These are phyloP conservation scores for Drepana arcuata DNA, from an alignment of 1,140 invertebrate species.

Conservation along the genomic window DNA sequence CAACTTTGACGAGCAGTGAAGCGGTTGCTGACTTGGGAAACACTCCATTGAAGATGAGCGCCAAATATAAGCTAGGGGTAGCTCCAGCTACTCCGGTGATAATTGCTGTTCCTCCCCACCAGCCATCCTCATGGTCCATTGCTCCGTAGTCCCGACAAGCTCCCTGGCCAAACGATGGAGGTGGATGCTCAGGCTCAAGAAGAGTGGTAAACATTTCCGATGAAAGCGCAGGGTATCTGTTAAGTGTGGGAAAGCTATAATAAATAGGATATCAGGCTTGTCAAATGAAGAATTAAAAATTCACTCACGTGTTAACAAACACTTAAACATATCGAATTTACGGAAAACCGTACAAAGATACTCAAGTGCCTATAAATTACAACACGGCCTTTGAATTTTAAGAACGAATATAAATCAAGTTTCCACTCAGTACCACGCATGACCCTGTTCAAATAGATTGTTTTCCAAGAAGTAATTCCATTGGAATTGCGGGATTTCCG, in stretches of 20 bases:
- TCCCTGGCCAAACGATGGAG: slow-evolving; percentile 47
- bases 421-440: slow-evolving; percentile 8
- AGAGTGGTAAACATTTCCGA: slow-evolving; percentile 89
- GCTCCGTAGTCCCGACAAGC: slow-evolving; percentile 65
- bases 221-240: slow-evolving; percentile 76
- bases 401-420: slow-evolving; percentile 16
- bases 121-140: slow-evolving; percentile 77
- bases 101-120: slow-evolving; percentile 89
- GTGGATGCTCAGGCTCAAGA: slow-evolving; percentile 76
- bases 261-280: no score
- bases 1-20: slow-evolving; percentile 71
- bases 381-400: slow-evolving; percentile 5
- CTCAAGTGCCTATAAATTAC: background rate
- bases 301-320: background rate
- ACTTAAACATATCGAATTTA: background rate
- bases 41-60: slow-evolving; percentile 86
- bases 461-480: slow-evolving; percentile 26
- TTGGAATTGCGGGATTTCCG: slow-evolving; percentile 35
- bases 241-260: no score
- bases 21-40: slow-evolving; percentile 56
- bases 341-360: background rate
- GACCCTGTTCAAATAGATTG: slow-evolving; percentile 1
- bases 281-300: slow-evolving; percentile 15
- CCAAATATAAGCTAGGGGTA: slow-evolving; percentile 85
- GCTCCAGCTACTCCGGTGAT: slow-evolving; percentile 84